These are phyloP conservation scores for Ciconia nigra DNA, from an alignment of 2,797 vertebrate species.

Conservation along the genomic window DNA sequence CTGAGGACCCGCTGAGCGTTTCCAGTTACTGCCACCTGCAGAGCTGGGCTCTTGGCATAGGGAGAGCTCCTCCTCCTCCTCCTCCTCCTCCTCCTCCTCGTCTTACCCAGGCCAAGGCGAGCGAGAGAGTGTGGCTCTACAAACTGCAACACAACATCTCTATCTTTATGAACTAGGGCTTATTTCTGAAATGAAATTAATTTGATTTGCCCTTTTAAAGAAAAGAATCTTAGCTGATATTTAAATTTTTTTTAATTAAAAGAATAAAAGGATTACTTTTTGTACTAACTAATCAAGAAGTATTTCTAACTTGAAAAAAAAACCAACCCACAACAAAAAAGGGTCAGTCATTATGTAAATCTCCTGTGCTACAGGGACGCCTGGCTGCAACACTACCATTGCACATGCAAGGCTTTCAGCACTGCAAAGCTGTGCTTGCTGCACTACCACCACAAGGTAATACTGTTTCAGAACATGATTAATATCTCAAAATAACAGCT, in stretches of 20 bases:
- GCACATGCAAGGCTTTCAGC: neutral
- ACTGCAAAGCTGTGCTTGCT: neutral
- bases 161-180: neutral
- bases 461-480: neutral
- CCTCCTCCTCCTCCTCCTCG: neutral
- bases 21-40: neutral
- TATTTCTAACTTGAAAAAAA: neutral
- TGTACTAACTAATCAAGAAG: neutral
- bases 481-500: neutral
- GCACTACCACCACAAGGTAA: neutral
- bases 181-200: neutral
- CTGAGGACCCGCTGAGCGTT: accelerated
- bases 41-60: neutral
- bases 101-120: neutral
- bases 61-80: neutral
- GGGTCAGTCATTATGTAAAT: neutral
- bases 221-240: neutral
- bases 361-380: neutral
- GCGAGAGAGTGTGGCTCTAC: accelerated
- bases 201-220: neutral
- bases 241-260: neutral
- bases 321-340: neutral
- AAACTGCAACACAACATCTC: neutral
- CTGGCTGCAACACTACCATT: neutral
- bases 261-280: neutral